Percentiles rank a stretch among this genome's conserved stretches.
These are phyloP conservation scores for Perognathus longimembris DNA, from an alignment of 2,113 vertebrate genomes.

Conservation along the genomic window DNA sequence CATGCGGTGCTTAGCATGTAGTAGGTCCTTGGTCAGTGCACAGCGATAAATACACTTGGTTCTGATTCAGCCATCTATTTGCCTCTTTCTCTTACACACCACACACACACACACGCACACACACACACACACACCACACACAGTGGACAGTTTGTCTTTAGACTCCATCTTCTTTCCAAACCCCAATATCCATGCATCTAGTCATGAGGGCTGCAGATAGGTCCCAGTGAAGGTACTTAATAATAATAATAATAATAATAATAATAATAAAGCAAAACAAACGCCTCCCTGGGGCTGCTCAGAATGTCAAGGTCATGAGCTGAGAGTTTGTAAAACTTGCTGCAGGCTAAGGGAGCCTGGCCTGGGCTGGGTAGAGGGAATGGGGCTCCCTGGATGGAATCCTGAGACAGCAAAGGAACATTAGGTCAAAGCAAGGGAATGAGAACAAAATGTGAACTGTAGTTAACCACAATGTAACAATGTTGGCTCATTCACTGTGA, in stretches of 20 bases:
- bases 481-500: not conserved
- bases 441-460: not conserved
- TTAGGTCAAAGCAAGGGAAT: not conserved
- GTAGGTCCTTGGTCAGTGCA: not conserved
- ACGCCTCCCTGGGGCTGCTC: not conserved
- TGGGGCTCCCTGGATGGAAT: not conserved
- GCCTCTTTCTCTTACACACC: too few species aligned
- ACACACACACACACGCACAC: not conserved
- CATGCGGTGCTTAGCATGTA: not conserved
- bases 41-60: not conserved
- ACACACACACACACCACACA: too few species aligned
- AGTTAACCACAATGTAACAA: not conserved
- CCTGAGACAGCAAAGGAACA: not conserved
- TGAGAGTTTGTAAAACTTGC: not conserved
- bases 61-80: too few species aligned
- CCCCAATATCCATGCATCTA: too few species aligned
- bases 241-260: too few species aligned
- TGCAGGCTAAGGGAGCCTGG: not conserved
- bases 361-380: too few species aligned
- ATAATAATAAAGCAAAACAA: too few species aligned
- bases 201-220: not conserved
- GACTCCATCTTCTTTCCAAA: too few species aligned
- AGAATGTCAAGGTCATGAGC: not conserved
- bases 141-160: not conserved
- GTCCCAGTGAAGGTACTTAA: too few species aligned